phyloP scores from a whole-genome alignment of 2,797 vertebrate species.

The Manis javanica region DNA sequence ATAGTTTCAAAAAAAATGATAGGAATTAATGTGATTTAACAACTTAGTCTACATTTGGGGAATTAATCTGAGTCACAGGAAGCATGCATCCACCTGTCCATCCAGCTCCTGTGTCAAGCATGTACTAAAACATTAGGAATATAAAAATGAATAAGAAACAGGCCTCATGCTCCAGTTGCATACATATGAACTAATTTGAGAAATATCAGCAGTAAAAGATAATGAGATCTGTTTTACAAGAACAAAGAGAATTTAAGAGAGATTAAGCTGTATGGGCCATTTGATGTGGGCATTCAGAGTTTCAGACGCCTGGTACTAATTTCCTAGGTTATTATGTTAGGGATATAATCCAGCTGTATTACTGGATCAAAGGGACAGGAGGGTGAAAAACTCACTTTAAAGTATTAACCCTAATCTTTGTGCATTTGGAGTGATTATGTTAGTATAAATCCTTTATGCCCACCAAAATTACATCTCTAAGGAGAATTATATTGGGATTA shows the following conservation, averaged over 20 bases:
- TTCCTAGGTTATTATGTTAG: background rate
- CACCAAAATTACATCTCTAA: background rate
- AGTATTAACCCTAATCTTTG: background rate
- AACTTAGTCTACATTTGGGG: background rate
- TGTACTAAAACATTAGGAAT: background rate
- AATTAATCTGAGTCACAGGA: background rate
- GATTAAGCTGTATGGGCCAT: background rate
- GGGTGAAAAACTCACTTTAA: background rate
- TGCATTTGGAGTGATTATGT: slow-evolving; percentile 11
- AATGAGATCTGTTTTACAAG: background rate
- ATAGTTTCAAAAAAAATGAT: background rate
- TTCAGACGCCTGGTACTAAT: background rate
- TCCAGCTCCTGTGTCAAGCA: background rate
- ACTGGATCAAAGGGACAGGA: background rate
- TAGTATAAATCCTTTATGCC: background rate
- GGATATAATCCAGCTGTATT: background rate
- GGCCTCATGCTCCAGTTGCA: background rate
- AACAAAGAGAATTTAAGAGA: background rate
- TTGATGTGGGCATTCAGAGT: background rate
- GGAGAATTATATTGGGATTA: slow-evolving; percentile 9
- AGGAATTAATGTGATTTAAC: background rate
- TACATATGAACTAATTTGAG: background rate
- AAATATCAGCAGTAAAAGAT: background rate
- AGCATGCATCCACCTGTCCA: background rate
- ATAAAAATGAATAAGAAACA: background rate